Conservation (phyloP, 2,888 invertebrate genomes). For the Folsomia candida region DNA sequence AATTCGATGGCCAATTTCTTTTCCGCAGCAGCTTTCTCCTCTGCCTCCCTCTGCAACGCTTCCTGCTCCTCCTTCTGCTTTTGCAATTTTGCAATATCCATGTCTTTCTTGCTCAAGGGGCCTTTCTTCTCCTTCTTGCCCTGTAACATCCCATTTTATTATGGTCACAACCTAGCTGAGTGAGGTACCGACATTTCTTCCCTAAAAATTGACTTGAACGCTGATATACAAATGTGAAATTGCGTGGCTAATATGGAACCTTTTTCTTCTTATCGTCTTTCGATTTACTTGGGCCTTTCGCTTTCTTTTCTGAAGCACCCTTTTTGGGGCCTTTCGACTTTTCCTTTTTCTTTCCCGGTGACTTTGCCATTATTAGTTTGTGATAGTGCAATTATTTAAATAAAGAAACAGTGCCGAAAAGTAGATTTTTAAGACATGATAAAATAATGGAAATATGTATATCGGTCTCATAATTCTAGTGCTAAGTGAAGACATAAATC, state of each 20-base stretch:
- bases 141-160: neutral
- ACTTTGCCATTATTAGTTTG: slow-evolving; percentile 6
- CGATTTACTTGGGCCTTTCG: neutral
- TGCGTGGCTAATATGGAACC: too few species aligned
- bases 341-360: neutral
- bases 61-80: slow-evolving; percentile 36
- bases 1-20: slow-evolving; percentile 31
- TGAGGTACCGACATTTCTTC: slow-evolving; percentile 11
- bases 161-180: neutral
- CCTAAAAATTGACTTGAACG: too few species aligned
- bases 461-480: too few species aligned
- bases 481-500: too few species aligned
- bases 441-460: too few species aligned
- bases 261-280: slow-evolving; percentile 26
- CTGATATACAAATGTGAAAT: too few species aligned
- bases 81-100: slow-evolving; percentile 38
- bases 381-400: too few species aligned
- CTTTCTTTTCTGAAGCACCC: neutral
- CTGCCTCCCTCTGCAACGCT: slow-evolving; percentile 29
- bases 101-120: slow-evolving; percentile 27
- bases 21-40: slow-evolving; percentile 19
- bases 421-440: too few species aligned
- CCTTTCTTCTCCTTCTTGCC: slow-evolving; percentile 20
- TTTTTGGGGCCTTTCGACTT: neutral
- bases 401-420: too few species aligned